A percentile compares a stretch with the other conserved stretches of the same genome.
These are phyloP conservation scores for Limosa lapponica DNA, from an alignment of 2,797 vertebrate species.

Conservation along the genomic window DNA sequence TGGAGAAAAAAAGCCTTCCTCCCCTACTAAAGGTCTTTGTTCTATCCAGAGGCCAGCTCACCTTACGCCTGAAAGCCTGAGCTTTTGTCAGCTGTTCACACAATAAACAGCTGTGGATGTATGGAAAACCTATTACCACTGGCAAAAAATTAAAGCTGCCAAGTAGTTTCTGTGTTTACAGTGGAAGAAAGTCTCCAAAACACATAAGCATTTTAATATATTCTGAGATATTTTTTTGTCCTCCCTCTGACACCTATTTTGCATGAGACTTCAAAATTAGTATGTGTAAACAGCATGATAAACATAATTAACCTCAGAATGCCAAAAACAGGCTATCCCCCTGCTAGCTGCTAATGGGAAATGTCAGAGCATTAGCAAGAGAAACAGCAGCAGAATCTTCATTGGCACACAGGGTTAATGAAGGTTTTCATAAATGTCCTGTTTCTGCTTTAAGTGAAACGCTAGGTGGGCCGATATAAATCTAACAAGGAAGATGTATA, in stretches of 20 bases:
- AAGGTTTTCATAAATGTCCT: not conserved
- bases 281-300: not conserved
- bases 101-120: slow-evolving; percentile 76
- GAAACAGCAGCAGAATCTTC: not conserved
- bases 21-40: slow-evolving; percentile 51
- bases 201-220: not conserved
- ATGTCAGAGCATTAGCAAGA: not conserved
- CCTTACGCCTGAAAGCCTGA: slow-evolving; percentile 72
- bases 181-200: slow-evolving; percentile 24
- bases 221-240: not conserved
- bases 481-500: not conserved
- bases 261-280: slow-evolving; percentile 4
- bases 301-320: not conserved
- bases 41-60: slow-evolving; percentile 67
- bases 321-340: not conserved
- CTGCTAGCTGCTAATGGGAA: not conserved
- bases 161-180: slow-evolving; percentile 38
- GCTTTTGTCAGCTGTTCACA: slow-evolving; percentile 83
- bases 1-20: slow-evolving; percentile 40
- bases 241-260: not conserved
- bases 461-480: rapidly evolving
- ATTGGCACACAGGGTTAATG: not conserved
- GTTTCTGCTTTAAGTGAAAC: not conserved
- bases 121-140: slow-evolving; percentile 65
- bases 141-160: slow-evolving; percentile 23